Base-by-base conservation (phyloP, 2,113 vertebrate genomes). In the Oncorhynchus nerka region DNA sequence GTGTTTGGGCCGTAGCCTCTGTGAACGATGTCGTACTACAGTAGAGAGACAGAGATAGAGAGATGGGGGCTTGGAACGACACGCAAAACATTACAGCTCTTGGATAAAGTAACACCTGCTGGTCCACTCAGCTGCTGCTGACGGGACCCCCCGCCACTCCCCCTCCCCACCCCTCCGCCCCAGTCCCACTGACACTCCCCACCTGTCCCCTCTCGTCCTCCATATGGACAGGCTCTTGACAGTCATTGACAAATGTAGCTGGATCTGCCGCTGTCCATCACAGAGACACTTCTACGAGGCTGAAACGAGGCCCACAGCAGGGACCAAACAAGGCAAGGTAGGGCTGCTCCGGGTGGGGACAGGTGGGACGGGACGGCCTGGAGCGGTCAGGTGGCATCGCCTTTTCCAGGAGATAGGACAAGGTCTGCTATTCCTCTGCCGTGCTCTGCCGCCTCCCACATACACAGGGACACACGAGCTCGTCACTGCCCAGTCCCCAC, bases 251-350 rank as follows among this genome's bases (percentile, higher is more conserved):
- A 95, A 84, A 91, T 96, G 95, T 82, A 92, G 80, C 86, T 79
- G 90, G 95, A 96, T 96, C 95, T 98, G 96, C 76, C 87, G 85
- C 75, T 88, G 91, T 95, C 95, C 78, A 80, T 95, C 95, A 95
- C 2, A 7, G 11, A 19, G 77, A 71, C 86, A 74, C 85, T 89
- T 86, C 89, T 84, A 87, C 85, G 73, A 81, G 84, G 74, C 88
- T 49, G 70, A 76, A 71, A 5, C 15, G 83, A 85, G 84, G 84
- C 88, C 87, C 48, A 71, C 73, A 79, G 81, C 87, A 79, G 88
- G 90, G 73, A 90, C 92, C 92, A 93, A 93, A 93, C 90, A 94
- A 92, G 92, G 92, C 84, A 90, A 92, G 77, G 81, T 84, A 75
- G 34, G 76, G 73, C 81, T 79, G 74, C 55, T 55, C 51, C 51